A percentile compares a stretch with the other conserved stretches of the same genome.
These are phyloP conservation scores for Phymatocera aterrima DNA, from an alignment of 2,888 invertebrate species.

Conservation along the genomic window DNA sequence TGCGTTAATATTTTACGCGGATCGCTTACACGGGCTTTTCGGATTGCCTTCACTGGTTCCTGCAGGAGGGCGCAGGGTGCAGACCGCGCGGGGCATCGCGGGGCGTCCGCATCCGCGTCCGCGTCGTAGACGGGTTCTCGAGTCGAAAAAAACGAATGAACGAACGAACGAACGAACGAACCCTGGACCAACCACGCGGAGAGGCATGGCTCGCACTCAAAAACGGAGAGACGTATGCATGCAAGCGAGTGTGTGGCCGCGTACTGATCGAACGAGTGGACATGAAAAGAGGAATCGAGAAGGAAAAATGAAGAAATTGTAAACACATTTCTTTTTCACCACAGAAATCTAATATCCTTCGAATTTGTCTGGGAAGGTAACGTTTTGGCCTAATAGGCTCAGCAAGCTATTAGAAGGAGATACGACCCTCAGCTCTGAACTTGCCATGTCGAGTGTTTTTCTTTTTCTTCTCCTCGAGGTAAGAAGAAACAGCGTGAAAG, in stretches of 20 bases:
- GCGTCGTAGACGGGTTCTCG: slow-evolving; percentile 35
- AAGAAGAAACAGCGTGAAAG: too few species aligned
- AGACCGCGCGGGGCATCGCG: slow-evolving; percentile 18
- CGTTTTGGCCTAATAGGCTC: too few species aligned
- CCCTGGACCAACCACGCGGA: slow-evolving; percentile 14
- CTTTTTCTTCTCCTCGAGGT: too few species aligned
- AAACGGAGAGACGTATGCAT: slow-evolving; percentile 26
- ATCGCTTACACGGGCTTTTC: slow-evolving; percentile 62
- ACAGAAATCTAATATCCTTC: too few species aligned
- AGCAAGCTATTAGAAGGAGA: too few species aligned
- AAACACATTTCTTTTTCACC: not conserved
- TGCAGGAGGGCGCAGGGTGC: slow-evolving; percentile 18
- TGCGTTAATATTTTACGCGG: slow-evolving; percentile 71
- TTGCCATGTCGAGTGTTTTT: too few species aligned
- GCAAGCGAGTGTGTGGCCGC: not conserved
- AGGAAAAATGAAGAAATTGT: not conserved
- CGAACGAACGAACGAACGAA: slow-evolving; percentile 2
- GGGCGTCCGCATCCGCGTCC: slow-evolving; percentile 25
- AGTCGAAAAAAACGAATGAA: slow-evolving; percentile 6
- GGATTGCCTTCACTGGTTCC: slow-evolving; percentile 65
- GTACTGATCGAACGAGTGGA: not conserved
- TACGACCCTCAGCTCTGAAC: too few species aligned
- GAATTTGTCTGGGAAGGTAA: too few species aligned
- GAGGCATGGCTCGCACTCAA: slow-evolving; percentile 10
- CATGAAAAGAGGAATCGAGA: not conserved